Percentiles rank a stretch among this genome's conserved stretches.
Evolutionary conservation across 1,140 invertebrate genomes (phyloP).

Genomic region (Heliconius melpomene): DNA sequence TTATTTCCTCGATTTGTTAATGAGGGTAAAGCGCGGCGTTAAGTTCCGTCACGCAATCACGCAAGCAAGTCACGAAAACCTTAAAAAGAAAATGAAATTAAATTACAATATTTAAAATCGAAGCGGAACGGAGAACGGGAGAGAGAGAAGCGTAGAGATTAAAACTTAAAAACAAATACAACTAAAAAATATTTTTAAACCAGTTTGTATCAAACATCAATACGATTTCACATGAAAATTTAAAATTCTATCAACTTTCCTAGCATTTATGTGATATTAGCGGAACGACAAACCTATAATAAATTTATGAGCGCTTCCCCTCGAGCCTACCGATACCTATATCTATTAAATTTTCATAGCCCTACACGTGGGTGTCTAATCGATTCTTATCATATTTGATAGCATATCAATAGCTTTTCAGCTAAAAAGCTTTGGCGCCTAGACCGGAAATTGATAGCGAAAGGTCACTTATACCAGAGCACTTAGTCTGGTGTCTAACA

Average conservation of each 20-base stretch:
- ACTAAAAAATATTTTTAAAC: not conserved
- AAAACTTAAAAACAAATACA: not conserved
- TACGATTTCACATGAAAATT: not conserved
- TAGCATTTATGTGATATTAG: not conserved
- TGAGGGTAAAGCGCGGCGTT: not conserved
- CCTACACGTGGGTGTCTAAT: not conserved
- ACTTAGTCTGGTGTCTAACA: not conserved
- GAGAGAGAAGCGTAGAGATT: not conserved
- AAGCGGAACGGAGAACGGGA: not conserved
- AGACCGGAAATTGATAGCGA: not conserved
- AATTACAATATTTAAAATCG: no score
- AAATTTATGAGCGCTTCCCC: not conserved
- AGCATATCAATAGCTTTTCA: not conserved
- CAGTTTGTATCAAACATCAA: not conserved
- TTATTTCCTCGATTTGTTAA: no score
- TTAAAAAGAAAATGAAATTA: no score
- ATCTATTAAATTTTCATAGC: not conserved
- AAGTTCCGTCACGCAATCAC: no score
- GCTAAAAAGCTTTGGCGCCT: conserved; percentile 13
- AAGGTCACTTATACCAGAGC: not conserved
- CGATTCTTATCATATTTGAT: conserved; percentile 23
- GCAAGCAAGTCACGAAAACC: no score
- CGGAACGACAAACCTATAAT: not conserved
- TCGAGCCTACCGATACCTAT: not conserved
- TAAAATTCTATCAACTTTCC: conserved; percentile 11